Evolutionary conservation across 2,797 vertebrate species (phyloP).

Genomic region (Vultur gryphus): DNA sequence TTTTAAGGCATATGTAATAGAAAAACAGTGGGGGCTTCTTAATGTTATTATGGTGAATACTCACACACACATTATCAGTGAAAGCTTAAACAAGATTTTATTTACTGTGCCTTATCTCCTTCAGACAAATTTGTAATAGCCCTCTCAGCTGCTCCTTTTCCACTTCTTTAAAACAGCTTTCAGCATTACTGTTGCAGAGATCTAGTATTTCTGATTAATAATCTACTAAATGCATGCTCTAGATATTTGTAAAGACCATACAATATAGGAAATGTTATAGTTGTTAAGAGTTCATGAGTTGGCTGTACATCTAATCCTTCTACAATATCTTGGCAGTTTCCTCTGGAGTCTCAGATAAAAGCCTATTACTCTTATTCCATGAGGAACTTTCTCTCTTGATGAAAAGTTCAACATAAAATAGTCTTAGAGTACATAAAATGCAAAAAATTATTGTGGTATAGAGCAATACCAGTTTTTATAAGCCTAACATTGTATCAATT

Average conservation of each 20-base stretch:
- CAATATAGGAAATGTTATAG: not conserved
- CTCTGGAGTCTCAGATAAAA: not conserved
- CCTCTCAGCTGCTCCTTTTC: not conserved
- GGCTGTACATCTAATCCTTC: not conserved
- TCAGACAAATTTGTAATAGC: not conserved
- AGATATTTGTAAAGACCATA: not conserved
- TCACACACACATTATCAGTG: not conserved
- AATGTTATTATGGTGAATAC: not conserved
- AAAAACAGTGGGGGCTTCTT: not conserved
- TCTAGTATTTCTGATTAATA: not conserved
- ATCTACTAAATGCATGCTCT: not conserved
- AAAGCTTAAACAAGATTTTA: not conserved
- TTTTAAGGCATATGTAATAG: not conserved
- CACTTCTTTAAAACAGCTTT: not conserved
- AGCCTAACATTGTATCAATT: not conserved
- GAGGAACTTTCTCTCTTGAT: not conserved
- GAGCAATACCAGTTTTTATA: not conserved
- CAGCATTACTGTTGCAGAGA: not conserved
- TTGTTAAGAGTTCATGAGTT: not conserved
- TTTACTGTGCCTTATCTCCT: not conserved
- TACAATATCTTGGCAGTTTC: not conserved
- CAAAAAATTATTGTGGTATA: not conserved
- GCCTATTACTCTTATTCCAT: not conserved
- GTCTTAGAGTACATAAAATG: not conserved
- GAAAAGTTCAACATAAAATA: not conserved